Evolutionary conservation across 1,140 invertebrate genomes (phyloP).

Genomic region (Mesaphorura yosii): DNA sequence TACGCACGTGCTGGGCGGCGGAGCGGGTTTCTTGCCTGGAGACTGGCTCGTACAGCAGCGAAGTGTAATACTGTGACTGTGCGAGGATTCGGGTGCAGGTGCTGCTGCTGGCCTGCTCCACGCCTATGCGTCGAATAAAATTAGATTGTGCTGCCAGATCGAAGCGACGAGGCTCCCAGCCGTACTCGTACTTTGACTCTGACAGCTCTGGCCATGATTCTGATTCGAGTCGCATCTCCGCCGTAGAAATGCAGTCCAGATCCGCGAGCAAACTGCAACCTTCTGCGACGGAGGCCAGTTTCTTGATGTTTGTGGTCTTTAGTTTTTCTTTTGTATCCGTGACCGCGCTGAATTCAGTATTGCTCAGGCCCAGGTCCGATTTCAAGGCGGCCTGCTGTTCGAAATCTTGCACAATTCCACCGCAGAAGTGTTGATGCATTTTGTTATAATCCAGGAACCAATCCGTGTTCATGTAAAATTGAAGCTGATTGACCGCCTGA

Average conservation of each 20-base stretch:
- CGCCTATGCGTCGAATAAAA: background rate
- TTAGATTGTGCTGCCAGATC: background rate
- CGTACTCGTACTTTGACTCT: too few relatives aligned
- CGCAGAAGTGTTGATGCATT: too few relatives aligned
- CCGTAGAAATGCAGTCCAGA: too few relatives aligned
- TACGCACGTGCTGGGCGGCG: background rate
- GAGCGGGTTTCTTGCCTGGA: background rate
- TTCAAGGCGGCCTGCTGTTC: background rate
- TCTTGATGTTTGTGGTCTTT: background rate
- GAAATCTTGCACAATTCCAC: background rate
- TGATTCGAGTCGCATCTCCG: too few relatives aligned
- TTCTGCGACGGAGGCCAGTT: too few relatives aligned
- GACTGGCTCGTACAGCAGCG: background rate
- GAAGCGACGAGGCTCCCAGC: background rate
- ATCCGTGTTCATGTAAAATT: background rate
- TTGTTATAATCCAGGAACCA: too few relatives aligned
- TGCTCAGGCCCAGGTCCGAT: background rate
- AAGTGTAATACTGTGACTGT: background rate
- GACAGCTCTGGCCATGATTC: too few relatives aligned
- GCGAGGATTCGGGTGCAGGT: background rate
- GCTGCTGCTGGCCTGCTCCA: background rate
- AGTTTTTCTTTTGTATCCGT: background rate
- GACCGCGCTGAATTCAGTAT: background rate
- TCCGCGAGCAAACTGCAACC: too few relatives aligned
- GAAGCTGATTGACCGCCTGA: constrained; percentile 23